Percentiles rank a stretch among this genome's conserved stretches.
Evolutionary conservation across 2,888 invertebrate species (phyloP).

Genomic region (Capitulum mitella): DNA sequence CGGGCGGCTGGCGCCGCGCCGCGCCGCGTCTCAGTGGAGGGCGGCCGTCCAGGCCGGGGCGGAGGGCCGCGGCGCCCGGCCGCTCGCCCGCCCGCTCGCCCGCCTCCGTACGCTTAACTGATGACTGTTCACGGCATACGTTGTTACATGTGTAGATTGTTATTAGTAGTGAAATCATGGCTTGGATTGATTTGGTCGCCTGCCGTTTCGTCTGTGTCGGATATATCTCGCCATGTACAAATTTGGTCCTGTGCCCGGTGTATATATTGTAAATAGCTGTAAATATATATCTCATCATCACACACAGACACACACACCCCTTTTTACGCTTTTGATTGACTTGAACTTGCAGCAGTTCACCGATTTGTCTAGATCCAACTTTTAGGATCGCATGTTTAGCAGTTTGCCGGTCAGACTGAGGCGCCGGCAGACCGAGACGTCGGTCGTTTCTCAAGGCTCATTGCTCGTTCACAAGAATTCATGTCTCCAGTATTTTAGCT

Average conservation of each 20-base stretch:
- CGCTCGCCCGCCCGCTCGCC: no score
- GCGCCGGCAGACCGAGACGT: neutral
- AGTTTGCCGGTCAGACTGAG: no score
- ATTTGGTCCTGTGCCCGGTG: neutral
- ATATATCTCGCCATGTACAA: conserved; percentile 22
- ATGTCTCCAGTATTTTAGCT: conserved; percentile 22
- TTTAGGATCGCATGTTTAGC: neutral
- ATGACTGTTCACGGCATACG: neutral
- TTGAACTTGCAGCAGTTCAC: conserved; percentile 10
- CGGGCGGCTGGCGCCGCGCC: neutral
- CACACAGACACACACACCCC: conserved; percentile 13
- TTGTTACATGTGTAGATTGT: conserved; percentile 24
- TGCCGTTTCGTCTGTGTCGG: conserved; percentile 12
- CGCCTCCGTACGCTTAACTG: conserved; percentile 2
- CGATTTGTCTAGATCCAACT: conserved; percentile 7
- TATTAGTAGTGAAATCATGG: conserved; percentile 21
- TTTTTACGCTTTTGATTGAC: conserved; percentile 16
- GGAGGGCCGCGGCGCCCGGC: no score
- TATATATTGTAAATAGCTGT: conserved; percentile 14
- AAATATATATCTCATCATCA: conserved; percentile 19
- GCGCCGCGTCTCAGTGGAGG: no score
- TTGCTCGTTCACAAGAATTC: neutral
- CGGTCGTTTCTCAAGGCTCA: neutral
- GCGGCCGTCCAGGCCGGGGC: no score
- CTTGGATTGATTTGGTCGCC: conserved; percentile 13